These are phyloP conservation scores for Aphrocallistes beatrix DNA, from an alignment of 37 sponge, comb jelly and placozoan species.

Conservation along the genomic window DNA sequence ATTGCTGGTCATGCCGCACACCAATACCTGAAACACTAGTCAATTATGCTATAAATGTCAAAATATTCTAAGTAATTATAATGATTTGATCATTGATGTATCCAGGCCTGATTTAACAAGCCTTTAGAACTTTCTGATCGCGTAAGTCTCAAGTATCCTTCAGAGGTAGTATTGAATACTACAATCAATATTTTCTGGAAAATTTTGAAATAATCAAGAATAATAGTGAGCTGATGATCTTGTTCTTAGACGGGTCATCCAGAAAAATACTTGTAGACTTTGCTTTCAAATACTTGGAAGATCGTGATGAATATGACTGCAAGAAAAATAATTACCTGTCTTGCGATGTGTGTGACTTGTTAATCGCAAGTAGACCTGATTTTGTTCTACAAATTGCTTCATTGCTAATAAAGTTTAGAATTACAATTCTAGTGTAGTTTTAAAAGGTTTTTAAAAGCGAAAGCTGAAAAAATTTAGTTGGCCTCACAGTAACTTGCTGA, in stretches of 20 bases:
- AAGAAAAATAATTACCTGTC: neutral
- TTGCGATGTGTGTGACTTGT: neutral
- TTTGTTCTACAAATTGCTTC: neutral
- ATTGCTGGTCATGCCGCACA: neutral
- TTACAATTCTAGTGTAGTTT: neutral
- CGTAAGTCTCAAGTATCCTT: neutral
- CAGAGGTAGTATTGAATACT: neutral
- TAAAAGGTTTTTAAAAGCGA: neutral
- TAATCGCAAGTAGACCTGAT: neutral
- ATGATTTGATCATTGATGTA: neutral
- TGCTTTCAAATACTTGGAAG: neutral
- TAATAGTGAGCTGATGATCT: neutral
- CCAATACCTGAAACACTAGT: neutral
- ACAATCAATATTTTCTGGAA: neutral
- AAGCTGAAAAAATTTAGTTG: neutral
- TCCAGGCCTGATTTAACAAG: neutral
- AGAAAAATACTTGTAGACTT: neutral
- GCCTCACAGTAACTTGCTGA: too few relatives aligned
- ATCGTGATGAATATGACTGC: neutral
- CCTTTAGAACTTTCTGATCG: neutral
- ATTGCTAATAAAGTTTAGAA: neutral
- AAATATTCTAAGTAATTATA: neutral
- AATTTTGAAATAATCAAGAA: neutral
- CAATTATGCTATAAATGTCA: neutral
- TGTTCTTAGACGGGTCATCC: neutral